Base-by-base conservation (phyloP, 2,113 vertebrate species). In the Callospermophilus lateralis region DNA sequence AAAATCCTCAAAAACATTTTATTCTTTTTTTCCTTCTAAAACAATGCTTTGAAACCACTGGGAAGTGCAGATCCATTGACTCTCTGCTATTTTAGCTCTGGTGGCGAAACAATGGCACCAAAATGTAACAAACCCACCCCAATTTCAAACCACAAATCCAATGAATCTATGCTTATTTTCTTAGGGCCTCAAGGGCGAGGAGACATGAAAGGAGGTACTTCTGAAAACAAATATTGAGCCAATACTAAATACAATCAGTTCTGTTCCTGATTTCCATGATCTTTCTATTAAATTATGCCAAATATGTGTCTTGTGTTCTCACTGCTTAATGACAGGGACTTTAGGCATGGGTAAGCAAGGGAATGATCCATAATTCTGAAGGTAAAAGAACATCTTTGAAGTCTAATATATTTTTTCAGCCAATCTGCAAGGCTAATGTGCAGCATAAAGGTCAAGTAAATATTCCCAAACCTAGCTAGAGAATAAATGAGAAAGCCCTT, bases 401-500 rank as follows among this genome's bases (percentile, higher is more conserved):
- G 92, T 86, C 93, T 39, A 67, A 86, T 91, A 11, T 42, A n/a
- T 53, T 95, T 97, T 94, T 87, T 84, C 39, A 94, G 84, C 53
- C 77, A 93, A 95, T 97, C n/a, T 96, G 94, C 97, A 97, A 98
- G 92, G 93, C 94, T 96, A 95, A 96, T 93, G 55, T 86, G 72
- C 95, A 84, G 65, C 72, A 95, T 84, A 97, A 98, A 96, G 89
- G 86, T 97, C 86, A 97, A 96, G 68, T 95, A 92, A 93, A 87
- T 88, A 96, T 73, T 94, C 81, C 84, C 79, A 63, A 92, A 84
- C 58, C 89, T 63, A 70, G 86, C 26, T 26, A 63, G 72, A 95
- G 94, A 81, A 93, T 83, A 94, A 92, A 94, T 7, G 34, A 93
- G 79, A 77, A 97, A 63, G 45, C 32, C 34, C 48, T 95, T 94